These are phyloP conservation scores for Lagorchestes hirsutus DNA, from an alignment of 2,797 vertebrate species.

Conservation along the genomic window DNA sequence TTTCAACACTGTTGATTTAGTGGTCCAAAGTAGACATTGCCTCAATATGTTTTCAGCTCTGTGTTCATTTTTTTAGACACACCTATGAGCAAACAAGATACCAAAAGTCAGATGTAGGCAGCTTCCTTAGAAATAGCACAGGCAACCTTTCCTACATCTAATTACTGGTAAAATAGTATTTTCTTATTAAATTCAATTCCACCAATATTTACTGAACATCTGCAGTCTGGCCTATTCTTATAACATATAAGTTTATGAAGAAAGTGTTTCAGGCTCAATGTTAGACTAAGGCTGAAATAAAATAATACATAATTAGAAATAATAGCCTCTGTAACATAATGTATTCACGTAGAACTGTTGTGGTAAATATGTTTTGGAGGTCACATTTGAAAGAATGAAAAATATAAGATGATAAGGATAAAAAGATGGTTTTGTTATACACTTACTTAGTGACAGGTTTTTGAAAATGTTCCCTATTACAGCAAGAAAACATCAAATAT, in stretches of 20 bases:
- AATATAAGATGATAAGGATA: background rate
- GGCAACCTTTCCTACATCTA: background rate
- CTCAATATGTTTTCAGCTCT: background rate
- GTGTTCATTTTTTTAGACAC: background rate
- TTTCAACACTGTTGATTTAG: background rate
- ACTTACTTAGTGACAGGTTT: constrained; percentile 3
- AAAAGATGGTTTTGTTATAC: constrained; percentile 1
- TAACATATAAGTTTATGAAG: background rate
- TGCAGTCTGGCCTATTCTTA: background rate
- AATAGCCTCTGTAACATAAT: background rate
- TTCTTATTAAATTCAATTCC: background rate
- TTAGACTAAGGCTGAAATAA: background rate
- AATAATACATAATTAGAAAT: background rate
- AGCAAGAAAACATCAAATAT: background rate
- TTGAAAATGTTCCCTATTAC: background rate
- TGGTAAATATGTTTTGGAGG: background rate
- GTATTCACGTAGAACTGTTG: background rate
- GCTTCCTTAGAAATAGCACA: background rate
- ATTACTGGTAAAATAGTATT: background rate
- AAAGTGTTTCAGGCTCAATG: background rate
- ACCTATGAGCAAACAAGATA: background rate
- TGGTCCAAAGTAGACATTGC: background rate
- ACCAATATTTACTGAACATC: background rate
- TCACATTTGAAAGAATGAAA: constrained; percentile 7
- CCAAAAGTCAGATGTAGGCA: background rate